phyloP scores from a whole-genome alignment of 1,140 invertebrate genomes.

The Acromyrmex charruanus region DNA sequence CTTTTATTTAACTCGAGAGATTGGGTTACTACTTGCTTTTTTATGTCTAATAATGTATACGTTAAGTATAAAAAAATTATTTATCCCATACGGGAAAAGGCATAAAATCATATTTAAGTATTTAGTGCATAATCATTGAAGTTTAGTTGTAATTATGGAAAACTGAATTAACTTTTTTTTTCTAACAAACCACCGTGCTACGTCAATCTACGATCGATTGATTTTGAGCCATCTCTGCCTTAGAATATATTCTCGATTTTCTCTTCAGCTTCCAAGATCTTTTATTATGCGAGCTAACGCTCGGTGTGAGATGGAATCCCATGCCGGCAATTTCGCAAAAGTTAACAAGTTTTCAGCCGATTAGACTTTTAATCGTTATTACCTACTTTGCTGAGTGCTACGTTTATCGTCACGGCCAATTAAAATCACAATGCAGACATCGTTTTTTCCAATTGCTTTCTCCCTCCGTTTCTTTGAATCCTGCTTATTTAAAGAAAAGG shows the following conservation, averaged over 20 bases:
- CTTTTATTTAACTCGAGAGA: too few relatives aligned
- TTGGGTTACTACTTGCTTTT: too few relatives aligned
- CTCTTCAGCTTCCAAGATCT: not conserved
- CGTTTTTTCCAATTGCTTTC: slow-evolving; percentile 53
- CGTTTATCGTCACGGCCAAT: slow-evolving; percentile 76
- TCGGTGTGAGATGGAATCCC: slow-evolving; percentile 50
- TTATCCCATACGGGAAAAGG: not conserved
- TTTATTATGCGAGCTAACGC: slow-evolving; percentile 37
- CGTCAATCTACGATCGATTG: not conserved
- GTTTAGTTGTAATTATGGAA: not conserved
- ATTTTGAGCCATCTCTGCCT: slow-evolving; percentile 15
- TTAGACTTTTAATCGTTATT: slow-evolving; percentile 80
- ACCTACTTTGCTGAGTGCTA: slow-evolving; percentile 62
- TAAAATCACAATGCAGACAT: slow-evolving; percentile 71
- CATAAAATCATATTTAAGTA: not conserved
- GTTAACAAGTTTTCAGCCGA: slow-evolving; percentile 79
- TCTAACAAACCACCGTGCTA: not conserved
- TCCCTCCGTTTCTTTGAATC: slow-evolving; percentile 18
- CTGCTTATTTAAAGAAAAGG: slow-evolving; percentile 22
- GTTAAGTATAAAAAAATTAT: not conserved
- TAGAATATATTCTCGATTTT: slow-evolving; percentile 40
- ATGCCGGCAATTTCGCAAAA: slow-evolving; percentile 60
- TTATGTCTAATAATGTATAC: too few relatives aligned
- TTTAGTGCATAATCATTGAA: not conserved
- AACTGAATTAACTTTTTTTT: not conserved